Evolutionary conservation across 2,113 vertebrate genomes (phyloP), one percentile per base, ranked within the genome.

Genomic region (Condylura cristata): DNA sequence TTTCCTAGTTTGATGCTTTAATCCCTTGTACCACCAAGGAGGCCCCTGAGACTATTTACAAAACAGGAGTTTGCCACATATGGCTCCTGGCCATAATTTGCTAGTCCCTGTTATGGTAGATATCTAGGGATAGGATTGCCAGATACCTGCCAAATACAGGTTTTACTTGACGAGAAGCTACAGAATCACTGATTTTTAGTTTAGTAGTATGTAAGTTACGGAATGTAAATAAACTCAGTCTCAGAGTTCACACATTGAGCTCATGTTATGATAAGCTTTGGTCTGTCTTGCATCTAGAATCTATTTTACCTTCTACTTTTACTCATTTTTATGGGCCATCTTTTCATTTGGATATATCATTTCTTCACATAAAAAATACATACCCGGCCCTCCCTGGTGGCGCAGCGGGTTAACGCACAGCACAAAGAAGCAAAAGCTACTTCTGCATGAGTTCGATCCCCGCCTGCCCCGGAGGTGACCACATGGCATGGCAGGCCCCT

Each of bases 161-260:
- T 71, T 92, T 92, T 79, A 34, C 53, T 89, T 86, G 74, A 39
- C 86, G 44, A 86, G n/a, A 84, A 86, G 74, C 34, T 53, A 5
- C 12, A 58, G 63, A 20, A 37, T 44, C 32, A 68, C 84, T 83
- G 30, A 34, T 53, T 56, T 79, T 78, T n/a, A 48, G n/a, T 83
- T 86, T 78, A 84, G 24, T 71, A 61, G 48, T 11, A 14, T 34
- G 72, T 88, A 24, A 78, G 58, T 88, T 30, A 79, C 41, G 24
- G 18, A 71, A 96, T 84, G 18, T 66, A 84, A 76, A n/a, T 94
- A 41, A 68, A 82, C 61, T 16, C 18, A 53, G 24, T 51, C 30
- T 51, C 48, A 6, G 30, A 58, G 28, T 89, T 88, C 72, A 79
- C 17, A 37, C 61, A 79, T 37, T 32, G 78, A 14, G 28, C 24